phyloP scores from a whole-genome alignment of 1,140 invertebrate genomes.

The Plutomurus gul region DNA sequence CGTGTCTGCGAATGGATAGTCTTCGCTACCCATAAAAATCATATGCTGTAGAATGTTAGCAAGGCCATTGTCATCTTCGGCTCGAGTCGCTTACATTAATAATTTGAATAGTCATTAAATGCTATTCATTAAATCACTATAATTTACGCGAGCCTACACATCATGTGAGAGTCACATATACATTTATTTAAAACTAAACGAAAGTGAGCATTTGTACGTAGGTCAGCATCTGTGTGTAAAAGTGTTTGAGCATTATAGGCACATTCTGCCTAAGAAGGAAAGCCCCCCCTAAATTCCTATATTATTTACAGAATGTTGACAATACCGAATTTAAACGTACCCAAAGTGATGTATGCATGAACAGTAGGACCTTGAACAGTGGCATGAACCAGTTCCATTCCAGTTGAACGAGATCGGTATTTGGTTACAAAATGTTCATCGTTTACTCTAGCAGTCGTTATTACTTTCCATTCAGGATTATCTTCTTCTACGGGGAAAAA shows the following conservation, averaged over 20 bases:
- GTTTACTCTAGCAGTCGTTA: slow-evolving; percentile 68
- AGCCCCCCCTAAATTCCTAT: too few species aligned
- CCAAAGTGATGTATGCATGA: slow-evolving; percentile 80
- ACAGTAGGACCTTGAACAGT: slow-evolving; percentile 84
- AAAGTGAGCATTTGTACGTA: too few species aligned
- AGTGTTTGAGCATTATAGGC: too few species aligned
- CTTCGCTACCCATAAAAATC: slow-evolving; percentile 86
- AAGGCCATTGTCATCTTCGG: slow-evolving; percentile 86
- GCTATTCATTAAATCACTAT: neutral
- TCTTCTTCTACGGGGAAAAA: neutral
- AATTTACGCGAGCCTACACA: too few species aligned
- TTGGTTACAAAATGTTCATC: slow-evolving; percentile 76
- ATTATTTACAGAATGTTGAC: too few species aligned
- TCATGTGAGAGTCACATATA: too few species aligned
- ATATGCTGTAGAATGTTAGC: slow-evolving; percentile 92
- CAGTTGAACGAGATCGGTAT: slow-evolving; percentile 77
- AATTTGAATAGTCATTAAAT: neutral
- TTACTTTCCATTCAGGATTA: slow-evolving; percentile 63
- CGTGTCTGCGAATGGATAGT: slow-evolving; percentile 87
- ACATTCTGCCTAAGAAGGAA: too few species aligned
- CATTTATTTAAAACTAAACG: too few species aligned
- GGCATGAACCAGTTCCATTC: slow-evolving; percentile 79
- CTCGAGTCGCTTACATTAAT: slow-evolving; percentile 77
- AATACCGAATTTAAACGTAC: slow-evolving; percentile 65
- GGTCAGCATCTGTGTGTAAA: too few species aligned